Percentiles rank a stretch among this genome's conserved stretches.
These are phyloP conservation scores for Tenthredo mesomela DNA, from an alignment of 2,888 invertebrate species.

Conservation along the genomic window DNA sequence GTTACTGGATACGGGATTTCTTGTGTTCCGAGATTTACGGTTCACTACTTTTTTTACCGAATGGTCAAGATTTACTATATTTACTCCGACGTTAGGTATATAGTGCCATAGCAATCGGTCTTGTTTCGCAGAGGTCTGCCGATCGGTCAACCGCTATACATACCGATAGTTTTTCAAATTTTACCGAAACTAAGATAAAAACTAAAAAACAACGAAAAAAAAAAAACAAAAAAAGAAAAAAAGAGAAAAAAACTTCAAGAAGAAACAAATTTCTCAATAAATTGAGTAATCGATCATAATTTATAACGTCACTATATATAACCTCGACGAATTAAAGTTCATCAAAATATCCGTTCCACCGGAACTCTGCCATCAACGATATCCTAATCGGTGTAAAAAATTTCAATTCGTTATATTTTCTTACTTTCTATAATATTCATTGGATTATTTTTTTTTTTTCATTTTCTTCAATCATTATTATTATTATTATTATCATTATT, in stretches of 20 bases:
- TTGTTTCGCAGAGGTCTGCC: not conserved
- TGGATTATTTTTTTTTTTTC: too few relatives aligned
- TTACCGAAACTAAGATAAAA: not conserved
- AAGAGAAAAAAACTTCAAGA: not conserved
- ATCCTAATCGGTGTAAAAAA: too few relatives aligned
- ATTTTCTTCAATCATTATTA: too few relatives aligned
- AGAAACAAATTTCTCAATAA: not conserved
- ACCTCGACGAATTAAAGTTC: too few relatives aligned
- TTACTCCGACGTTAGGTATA: not conserved
- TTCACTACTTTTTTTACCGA: not conserved
- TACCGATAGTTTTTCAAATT: not conserved
- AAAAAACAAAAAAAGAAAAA: not conserved
- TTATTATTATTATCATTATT: too few relatives aligned
- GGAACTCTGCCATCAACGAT: too few relatives aligned
- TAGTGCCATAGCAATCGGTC: not conserved
- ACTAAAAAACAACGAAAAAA: not conserved
- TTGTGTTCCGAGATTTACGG: conserved; percentile 8
- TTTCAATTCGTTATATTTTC: too few relatives aligned
- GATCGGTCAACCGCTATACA: not conserved
- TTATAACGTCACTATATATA: not conserved
- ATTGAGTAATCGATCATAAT: not conserved
- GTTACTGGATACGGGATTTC: conserved; percentile 30
- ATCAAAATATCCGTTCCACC: too few relatives aligned
- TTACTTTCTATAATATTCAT: too few relatives aligned
- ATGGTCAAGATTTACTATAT: conserved; percentile 16